phyloP scores from a whole-genome alignment of 2,797 vertebrate genomes.

The Eupleurogrammus muticus region DNA sequence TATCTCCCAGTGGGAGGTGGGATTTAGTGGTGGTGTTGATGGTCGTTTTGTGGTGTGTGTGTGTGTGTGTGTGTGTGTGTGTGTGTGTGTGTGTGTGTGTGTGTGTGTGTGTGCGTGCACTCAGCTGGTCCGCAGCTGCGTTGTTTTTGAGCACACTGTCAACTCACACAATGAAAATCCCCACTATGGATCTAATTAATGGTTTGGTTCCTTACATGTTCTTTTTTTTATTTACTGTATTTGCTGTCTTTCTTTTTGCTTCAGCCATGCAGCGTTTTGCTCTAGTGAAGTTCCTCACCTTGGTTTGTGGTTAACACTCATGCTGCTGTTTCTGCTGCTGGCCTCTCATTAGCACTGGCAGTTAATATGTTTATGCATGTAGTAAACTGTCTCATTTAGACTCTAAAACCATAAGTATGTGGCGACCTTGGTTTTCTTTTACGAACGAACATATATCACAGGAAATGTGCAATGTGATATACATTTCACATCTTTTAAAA shows the following conservation, averaged over 20 bases:
- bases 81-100: slow-evolving; percentile 5
- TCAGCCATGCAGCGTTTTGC: not conserved
- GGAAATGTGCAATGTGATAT: too few species aligned
- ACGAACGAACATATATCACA: too few species aligned
- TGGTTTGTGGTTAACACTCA: slow-evolving; percentile 12
- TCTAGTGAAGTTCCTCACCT: slow-evolving; percentile 9
- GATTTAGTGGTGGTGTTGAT: slow-evolving; percentile 28
- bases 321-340: slow-evolving; percentile 8
- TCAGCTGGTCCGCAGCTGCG: slow-evolving; percentile 75
- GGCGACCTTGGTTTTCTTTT: not conserved
- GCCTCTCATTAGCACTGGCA: slow-evolving; percentile 27
- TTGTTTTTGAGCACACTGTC: slow-evolving; percentile 54
- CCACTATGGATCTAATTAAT: slow-evolving; percentile 38
- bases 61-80: not conserved
- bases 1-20: slow-evolving; percentile 42
- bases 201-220: slow-evolving; percentile 25
- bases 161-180: slow-evolving; percentile 46
- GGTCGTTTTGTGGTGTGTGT: slow-evolving; percentile 14
- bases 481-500: too few species aligned
- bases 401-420: slow-evolving; percentile 9
- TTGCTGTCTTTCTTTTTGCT: not conserved
- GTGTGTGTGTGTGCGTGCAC: slow-evolving; percentile 2
- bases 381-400: not conserved
- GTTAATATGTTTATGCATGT: slow-evolving; percentile 12
- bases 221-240: not conserved